Conservation (phyloP, 2,888 invertebrate genomes). For the Candidula unifasciata region DNA sequence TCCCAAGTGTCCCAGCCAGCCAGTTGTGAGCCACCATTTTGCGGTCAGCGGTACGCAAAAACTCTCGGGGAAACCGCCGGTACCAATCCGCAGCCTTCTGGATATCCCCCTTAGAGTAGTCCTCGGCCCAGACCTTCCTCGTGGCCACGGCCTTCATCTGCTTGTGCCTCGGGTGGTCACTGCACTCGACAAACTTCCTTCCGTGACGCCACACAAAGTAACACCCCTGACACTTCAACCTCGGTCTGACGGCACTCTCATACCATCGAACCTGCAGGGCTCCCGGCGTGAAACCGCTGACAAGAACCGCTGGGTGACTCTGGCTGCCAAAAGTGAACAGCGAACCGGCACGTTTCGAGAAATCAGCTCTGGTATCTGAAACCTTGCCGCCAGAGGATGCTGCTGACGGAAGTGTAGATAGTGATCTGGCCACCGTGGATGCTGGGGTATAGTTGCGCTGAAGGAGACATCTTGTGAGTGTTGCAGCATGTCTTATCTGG, state of each 20-base stretch:
- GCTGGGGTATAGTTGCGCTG: not conserved
- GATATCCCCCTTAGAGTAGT: constrained; percentile 64
- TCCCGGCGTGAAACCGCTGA: not conserved
- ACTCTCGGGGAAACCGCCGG: constrained; percentile 53
- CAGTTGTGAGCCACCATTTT: constrained; percentile 61
- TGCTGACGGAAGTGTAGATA: not conserved
- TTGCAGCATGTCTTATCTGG: too few relatives aligned
- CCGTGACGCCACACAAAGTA: constrained; percentile 72
- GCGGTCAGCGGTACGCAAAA: constrained; percentile 59
- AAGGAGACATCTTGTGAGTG: not conserved
- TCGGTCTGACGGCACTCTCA: not conserved
- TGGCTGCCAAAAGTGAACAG: not conserved
- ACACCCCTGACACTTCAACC: constrained; percentile 60
- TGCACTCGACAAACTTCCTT: constrained; percentile 74
- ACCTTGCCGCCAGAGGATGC: not conserved
- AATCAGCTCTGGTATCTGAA: not conserved
- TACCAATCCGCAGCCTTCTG: constrained; percentile 59
- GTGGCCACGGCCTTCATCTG: constrained; percentile 70
- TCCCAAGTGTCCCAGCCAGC: constrained; percentile 65
- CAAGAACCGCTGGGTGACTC: not conserved
- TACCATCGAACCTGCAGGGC: constrained; percentile 18
- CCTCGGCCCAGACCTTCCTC: constrained; percentile 62
- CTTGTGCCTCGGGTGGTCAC: constrained; percentile 73
- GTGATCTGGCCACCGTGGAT: not conserved
- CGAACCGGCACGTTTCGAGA: not conserved